phyloP scores from a whole-genome alignment of 2,113 vertebrate species.

The Craseonycteris thonglongyai region DNA sequence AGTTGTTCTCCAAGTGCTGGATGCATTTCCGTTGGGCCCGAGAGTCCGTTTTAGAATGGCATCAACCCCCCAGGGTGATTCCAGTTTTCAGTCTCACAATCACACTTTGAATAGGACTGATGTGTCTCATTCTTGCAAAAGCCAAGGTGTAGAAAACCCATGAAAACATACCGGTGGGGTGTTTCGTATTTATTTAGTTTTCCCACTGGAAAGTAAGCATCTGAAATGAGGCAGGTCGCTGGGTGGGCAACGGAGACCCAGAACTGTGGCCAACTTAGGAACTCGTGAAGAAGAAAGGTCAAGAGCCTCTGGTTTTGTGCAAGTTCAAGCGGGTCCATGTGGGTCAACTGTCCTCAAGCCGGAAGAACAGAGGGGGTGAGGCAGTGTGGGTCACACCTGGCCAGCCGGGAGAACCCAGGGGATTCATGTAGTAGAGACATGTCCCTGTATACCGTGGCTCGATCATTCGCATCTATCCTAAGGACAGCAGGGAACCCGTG shows the following conservation, averaged over 20 bases:
- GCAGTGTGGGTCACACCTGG: not conserved
- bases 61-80: not conserved
- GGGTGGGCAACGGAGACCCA: not conserved
- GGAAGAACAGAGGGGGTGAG: not conserved
- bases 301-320: not conserved
- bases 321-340: not conserved
- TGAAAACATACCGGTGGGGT: not conserved
- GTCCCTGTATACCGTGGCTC: not conserved
- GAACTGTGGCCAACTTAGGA: not conserved
- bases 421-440: no score
- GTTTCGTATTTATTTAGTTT: not conserved
- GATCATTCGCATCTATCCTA: not conserved
- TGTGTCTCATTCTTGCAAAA: not conserved
- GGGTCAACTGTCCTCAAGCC: not conserved
- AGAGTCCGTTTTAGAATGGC: not conserved
- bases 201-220: not conserved
- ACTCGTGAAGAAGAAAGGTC: not conserved
- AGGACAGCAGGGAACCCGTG: not conserved
- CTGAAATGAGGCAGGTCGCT: not conserved
- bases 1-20: not conserved
- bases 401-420: not conserved
- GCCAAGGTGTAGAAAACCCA: not conserved
- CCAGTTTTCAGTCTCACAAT: not conserved
- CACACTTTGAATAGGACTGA: not conserved
- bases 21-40: not conserved